Conservation (phyloP, 1,140 invertebrate species). For the Aphidius ervi region DNA sequence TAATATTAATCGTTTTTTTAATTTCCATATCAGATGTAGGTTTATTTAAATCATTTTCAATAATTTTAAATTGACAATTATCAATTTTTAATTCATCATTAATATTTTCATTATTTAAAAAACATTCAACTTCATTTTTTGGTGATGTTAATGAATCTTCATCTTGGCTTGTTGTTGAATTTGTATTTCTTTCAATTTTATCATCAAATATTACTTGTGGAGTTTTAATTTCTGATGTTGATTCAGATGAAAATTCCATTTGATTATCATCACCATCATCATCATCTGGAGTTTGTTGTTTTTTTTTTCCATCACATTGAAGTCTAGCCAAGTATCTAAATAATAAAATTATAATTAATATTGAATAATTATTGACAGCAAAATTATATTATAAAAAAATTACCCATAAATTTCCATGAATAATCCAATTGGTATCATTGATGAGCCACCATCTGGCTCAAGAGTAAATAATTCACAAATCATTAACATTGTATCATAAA, state of each 20-base stretch:
- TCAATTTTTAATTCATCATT: too few relatives aligned
- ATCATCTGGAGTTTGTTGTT: constrained; percentile 23
- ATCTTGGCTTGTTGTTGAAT: constrained; percentile 34
- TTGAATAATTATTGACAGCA: not conserved
- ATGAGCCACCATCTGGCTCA: constrained; percentile 78
- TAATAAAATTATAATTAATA: not conserved
- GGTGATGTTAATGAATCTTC: too few relatives aligned
- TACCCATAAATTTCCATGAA: constrained; percentile 66
- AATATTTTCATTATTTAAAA: too few relatives aligned
- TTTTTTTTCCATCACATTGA: constrained; percentile 40
- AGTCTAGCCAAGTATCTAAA: constrained; percentile 43
- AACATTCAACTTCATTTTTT: too few relatives aligned
- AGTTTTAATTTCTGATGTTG: constrained; percentile 8
- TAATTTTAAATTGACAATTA: too few relatives aligned
- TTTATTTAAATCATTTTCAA: too few relatives aligned
- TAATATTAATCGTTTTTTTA: too few relatives aligned
- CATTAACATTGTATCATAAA: constrained; percentile 68
- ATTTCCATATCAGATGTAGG: too few relatives aligned
- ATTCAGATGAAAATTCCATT: constrained; percentile 22
- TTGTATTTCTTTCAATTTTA: constrained; percentile 5
- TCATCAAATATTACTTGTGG: constrained; percentile 15
- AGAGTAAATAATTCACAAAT: constrained; percentile 77
- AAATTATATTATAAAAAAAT: constrained; percentile 5
- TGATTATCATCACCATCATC: constrained; percentile 1
- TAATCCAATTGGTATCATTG: constrained; percentile 67